Conservation (phyloP, 64 coral and sea anemone genomes). For the Montipora capricornis region DNA sequence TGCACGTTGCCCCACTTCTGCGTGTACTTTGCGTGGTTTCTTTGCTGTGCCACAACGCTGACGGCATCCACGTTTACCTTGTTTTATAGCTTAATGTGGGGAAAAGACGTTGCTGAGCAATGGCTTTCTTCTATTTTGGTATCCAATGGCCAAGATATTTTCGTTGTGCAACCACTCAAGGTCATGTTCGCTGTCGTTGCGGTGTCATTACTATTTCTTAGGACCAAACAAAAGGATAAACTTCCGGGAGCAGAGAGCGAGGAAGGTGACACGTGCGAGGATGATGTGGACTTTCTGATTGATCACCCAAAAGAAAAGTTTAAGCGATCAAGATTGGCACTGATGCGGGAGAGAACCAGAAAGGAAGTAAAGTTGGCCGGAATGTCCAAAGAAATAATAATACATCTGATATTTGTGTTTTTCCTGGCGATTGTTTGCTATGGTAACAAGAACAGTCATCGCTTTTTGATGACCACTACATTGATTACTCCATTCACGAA, state of each 20-base stretch:
- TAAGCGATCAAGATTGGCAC: conserved; percentile 13
- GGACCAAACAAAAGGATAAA: conserved; percentile 26
- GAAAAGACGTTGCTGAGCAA: conserved; percentile 48
- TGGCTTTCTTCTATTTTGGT: conserved; percentile 70
- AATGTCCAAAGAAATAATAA: conserved; percentile 39
- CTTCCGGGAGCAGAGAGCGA: background rate
- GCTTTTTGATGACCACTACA: conserved; percentile 27
- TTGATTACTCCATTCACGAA: conserved; percentile 17
- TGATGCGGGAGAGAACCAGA: conserved; percentile 37
- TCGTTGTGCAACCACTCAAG: conserved; percentile 70
- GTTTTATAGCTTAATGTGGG: conserved; percentile 77
- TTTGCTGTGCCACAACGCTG: conserved; percentile 44
- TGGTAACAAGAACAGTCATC: conserved; percentile 50
- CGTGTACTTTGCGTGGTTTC: conserved; percentile 58
- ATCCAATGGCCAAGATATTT: conserved; percentile 60
- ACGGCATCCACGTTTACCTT: conserved; percentile 63
- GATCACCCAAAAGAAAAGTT: conserved; percentile 33
- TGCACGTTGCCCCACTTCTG: conserved; percentile 58
- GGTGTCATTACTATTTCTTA: conserved; percentile 44
- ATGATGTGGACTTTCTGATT: background rate
- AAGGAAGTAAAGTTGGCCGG: conserved; percentile 42
- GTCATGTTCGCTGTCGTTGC: conserved; percentile 36
- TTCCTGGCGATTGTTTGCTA: conserved; percentile 60
- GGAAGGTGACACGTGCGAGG: background rate
- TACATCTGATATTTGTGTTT: conserved; percentile 53